Evolutionary conservation across 37 sponge, comb jelly and placozoan species (phyloP).

Genomic region (Geodia barretti): DNA sequence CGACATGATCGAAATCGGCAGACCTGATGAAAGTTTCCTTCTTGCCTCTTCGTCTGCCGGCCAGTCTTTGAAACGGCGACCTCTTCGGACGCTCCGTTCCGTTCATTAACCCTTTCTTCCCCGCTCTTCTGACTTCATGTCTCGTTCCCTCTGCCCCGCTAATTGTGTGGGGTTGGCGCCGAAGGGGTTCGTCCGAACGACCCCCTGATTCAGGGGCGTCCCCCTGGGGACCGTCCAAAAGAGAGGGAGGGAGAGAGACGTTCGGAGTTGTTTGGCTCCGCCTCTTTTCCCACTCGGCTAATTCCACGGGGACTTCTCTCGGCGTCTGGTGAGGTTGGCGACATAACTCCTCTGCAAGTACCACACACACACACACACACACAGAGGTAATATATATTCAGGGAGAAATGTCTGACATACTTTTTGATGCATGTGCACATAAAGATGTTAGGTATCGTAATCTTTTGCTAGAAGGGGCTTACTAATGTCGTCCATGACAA

Average conservation of each 20-base stretch:
- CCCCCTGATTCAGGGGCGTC: neutral
- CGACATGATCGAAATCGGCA: neutral
- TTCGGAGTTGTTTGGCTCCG: neutral
- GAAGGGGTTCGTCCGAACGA: neutral
- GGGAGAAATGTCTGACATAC: too few species aligned
- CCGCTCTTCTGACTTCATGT: neutral
- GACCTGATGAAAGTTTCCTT: neutral
- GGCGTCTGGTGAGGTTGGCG: slow-evolving; percentile 8
- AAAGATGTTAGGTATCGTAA: too few species aligned
- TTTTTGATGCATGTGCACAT: too few species aligned
- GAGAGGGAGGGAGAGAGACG: neutral
- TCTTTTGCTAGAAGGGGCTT: too few species aligned
- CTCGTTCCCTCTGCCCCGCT: neutral
- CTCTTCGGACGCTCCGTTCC: neutral
- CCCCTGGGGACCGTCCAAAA: neutral
- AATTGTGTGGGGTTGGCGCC: neutral
- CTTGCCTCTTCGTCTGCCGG: neutral
- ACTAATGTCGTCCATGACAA: slow-evolving; percentile 91
- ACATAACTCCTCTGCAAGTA: slow-evolving; percentile 19
- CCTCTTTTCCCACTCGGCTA: neutral
- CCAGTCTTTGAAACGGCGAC: neutral
- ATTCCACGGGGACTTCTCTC: neutral
- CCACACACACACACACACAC: slow-evolving; percentile 1
- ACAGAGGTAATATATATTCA: too few species aligned
- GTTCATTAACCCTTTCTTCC: too few species aligned